Conservation (phyloP, 1,140 invertebrate genomes). For the Lasioglossum albipes region DNA sequence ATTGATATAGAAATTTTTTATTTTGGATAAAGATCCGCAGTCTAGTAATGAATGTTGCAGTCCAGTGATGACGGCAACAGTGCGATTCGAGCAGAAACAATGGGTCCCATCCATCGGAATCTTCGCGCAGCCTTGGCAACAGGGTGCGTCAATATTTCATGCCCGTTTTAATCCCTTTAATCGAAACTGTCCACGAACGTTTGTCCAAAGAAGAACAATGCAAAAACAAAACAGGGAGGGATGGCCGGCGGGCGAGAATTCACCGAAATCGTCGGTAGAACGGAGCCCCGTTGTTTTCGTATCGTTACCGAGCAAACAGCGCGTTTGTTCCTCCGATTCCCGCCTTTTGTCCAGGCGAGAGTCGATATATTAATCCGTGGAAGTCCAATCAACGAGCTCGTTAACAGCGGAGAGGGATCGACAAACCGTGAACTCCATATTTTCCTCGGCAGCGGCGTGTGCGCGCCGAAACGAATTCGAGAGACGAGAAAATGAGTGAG, state of each 20-base stretch:
- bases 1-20: too few relatives aligned
- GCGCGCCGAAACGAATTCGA: not conserved
- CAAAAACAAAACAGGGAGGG: not conserved
- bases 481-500: too few relatives aligned
- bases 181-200: not conserved
- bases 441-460: not conserved
- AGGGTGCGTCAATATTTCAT: not conserved
- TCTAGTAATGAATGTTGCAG: too few relatives aligned
- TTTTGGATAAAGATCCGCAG: too few relatives aligned
- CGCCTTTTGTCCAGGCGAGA: not conserved
- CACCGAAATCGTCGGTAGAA: not conserved
- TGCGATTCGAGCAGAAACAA: too few relatives aligned
- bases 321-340: not conserved
- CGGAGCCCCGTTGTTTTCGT: not conserved
- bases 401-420: not conserved
- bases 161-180: slow-evolving; percentile 27
- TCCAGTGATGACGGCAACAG: too few relatives aligned
- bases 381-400: slow-evolving; percentile 4
- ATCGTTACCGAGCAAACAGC: slow-evolving; percentile 3
- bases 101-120: too few relatives aligned
- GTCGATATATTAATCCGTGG: slow-evolving; percentile 2
- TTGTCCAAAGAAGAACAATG: not conserved
- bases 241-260: not conserved
- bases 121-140: too few relatives aligned
- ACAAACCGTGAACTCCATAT: not conserved